Evolutionary conservation across 2,888 invertebrate species (phyloP).

Genomic region (Metalampra italica): DNA sequence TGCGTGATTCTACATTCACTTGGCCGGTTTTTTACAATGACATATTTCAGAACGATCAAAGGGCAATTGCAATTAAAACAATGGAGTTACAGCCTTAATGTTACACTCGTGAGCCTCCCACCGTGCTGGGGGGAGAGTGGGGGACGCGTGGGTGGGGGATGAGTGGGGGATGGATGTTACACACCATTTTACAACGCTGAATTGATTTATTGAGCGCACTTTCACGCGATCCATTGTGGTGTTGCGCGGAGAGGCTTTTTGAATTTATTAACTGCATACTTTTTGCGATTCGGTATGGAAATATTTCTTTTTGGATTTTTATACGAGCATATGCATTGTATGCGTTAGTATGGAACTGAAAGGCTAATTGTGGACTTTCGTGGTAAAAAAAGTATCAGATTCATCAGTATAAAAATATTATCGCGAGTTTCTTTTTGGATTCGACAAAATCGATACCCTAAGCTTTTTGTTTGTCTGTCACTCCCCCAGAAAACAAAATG

Average conservation of each 20-base stretch:
- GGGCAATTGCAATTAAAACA: constrained; percentile 26
- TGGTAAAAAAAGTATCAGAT: no score
- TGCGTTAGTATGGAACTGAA: no score
- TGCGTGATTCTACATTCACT: no score
- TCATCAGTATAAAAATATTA: no score
- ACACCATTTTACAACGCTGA: constrained; percentile 16
- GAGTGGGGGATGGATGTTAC: neutral
- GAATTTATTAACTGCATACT: constrained; percentile 13
- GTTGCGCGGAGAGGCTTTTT: constrained; percentile 2
- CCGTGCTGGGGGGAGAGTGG: neutral
- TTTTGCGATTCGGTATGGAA: neutral
- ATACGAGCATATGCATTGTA: neutral
- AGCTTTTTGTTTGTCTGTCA: no score
- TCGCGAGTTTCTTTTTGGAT: no score
- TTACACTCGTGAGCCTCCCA: constrained; percentile 7
- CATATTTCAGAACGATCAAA: constrained; percentile 17
- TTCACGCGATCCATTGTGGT: constrained; percentile 13
- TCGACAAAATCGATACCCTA: no score
- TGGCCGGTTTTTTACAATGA: no score
- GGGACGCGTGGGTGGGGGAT: no score
- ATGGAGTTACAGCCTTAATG: constrained; percentile 23
- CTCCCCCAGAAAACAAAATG: no score
- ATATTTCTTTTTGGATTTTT: neutral
- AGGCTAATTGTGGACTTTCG: no score
- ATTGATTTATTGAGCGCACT: constrained; percentile 24